Percentiles rank a stretch among this genome's conserved stretches.
Evolutionary conservation across 2,888 invertebrate species (phyloP).

Genomic region (Baronia brevicornis): DNA sequence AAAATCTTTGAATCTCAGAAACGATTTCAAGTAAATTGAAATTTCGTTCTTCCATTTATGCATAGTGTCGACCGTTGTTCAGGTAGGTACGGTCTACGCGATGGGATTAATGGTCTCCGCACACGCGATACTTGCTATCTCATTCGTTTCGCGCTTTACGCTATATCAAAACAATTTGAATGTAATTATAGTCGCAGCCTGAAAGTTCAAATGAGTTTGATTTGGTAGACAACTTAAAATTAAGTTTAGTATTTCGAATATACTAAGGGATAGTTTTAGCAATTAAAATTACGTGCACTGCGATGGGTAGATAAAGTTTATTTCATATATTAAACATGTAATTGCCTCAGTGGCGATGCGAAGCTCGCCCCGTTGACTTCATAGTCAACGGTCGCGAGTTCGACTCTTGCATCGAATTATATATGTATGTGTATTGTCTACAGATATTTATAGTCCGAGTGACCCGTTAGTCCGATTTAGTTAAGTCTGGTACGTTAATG

Average conservation of each 20-base stretch:
- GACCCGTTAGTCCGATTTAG: no score
- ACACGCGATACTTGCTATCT: slow-evolving; percentile 60
- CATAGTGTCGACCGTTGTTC: slow-evolving; percentile 22
- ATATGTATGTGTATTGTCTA: no score
- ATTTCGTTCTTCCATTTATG: slow-evolving; percentile 26
- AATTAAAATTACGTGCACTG: not conserved
- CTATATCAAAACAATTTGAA: slow-evolving; percentile 67
- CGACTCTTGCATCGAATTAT: no score
- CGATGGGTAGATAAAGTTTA: not conserved
- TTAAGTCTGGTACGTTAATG: no score
- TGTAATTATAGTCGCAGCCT: slow-evolving; percentile 52
- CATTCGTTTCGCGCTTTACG: slow-evolving; percentile 63
- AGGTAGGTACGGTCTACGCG: slow-evolving; percentile 22
- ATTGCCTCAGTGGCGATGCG: no score
- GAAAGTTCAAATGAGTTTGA: slow-evolving; percentile 21
- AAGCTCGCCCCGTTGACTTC: no score
- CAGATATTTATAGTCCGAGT: no score
- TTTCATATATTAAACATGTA: no score
- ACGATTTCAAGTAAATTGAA: slow-evolving; percentile 28
- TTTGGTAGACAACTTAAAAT: slow-evolving; percentile 9
- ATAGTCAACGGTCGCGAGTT: no score
- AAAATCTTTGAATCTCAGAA: slow-evolving; percentile 16
- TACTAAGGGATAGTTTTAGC: not conserved
- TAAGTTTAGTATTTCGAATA: not conserved
- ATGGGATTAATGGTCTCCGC: slow-evolving; percentile 52